A percentile compares a stretch with the other conserved stretches of the same genome.
Evolutionary conservation across 35 echinoderm and acorn worm genomes (phyloP).

Genomic region (Ptychodera flava): DNA sequence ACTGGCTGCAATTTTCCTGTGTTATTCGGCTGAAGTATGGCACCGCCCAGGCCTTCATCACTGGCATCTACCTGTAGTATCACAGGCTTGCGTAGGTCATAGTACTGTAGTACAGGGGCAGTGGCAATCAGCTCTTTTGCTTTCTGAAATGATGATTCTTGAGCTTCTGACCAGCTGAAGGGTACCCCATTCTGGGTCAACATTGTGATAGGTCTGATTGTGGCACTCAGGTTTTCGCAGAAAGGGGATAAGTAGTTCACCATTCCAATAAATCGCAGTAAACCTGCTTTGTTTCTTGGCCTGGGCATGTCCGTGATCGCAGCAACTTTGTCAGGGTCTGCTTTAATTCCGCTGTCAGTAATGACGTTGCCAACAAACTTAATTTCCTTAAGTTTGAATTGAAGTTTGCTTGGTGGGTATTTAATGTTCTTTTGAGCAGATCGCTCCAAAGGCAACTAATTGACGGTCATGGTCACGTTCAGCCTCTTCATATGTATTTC

Average conservation of each 20-base stretch:
- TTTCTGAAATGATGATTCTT: constrained; percentile 17
- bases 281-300: constrained; percentile 22
- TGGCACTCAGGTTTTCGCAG: constrained; percentile 25
- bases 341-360: too few relatives aligned
- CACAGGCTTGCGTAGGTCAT: constrained; percentile 28
- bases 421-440: constrained; percentile 7
- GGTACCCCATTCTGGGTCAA: constrained; percentile 29
- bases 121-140: background rate
- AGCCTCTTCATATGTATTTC: constrained; percentile 28
- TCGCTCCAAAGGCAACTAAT: background rate
- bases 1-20: background rate
- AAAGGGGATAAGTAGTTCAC: constrained; percentile 59
- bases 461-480: constrained; percentile 45
- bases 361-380: constrained; percentile 61
- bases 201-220: constrained; percentile 23
- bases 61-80: constrained; percentile 40
- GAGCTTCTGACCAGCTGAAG: constrained; percentile 28
- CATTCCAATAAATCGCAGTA: constrained; percentile 41
- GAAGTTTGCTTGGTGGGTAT: constrained; percentile 25
- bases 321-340: constrained; percentile 56
- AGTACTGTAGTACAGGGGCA: constrained; percentile 24
- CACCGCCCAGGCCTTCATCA: constrained; percentile 42
- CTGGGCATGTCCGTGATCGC: constrained; percentile 47
- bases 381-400: constrained; percentile 18
- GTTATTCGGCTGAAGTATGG: constrained; percentile 29